Evolutionary conservation across 1,140 invertebrate species (phyloP), one percentile per base, ranked within the genome.

Genomic region (Aphelinus atriplicis): DNA sequence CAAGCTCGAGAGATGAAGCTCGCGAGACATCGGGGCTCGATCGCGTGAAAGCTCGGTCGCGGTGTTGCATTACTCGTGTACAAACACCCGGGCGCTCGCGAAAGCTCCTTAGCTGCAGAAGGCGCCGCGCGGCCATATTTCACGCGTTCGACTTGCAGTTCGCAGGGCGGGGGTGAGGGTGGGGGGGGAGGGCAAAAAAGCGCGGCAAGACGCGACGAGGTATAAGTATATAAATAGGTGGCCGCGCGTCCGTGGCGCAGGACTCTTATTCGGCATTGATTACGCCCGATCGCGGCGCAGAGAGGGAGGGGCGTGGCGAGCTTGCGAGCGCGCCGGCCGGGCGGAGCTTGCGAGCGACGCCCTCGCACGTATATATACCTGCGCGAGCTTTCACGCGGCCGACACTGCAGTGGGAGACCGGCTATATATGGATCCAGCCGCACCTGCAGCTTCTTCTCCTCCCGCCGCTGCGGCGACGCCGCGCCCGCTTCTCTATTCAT

Each of bases 321-420:
- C 85, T 86, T 87, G 81, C 85, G 53, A 26, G 26, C 26, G 26
- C 26, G 26, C 26, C 26, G 26, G 26, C 57, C 3, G 82, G 87
- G 86, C 85, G 87, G 87, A 85, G 85, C 85, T 83, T 85, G 81
- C 56, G 48, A 78, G 81, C 77, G 80, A 86, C 85, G 85, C 86
- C 86, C 83, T 82, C 84, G 62, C 9, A 9, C 51, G 4, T 26
- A 26, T 26, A 26, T 26, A 26, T 26, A 26, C 26, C 26, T 26
- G 73, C 57, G 56, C 50, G 73, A 84, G 82, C 83, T 83, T 84
- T 83, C 81, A 77, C 78, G 67, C 79, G 72, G 26, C 26, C 26
- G 26, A 26, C 26, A 0, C 26, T 26, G 26, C 26, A 26, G 26
- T 26, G 26, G 26, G 26, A 26, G 26, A 26, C 26, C 26, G 26